These are phyloP conservation scores for Lytechinus variegatus DNA, from an alignment of 35 echinoderm and acorn worm genomes.

Conservation along the genomic window DNA sequence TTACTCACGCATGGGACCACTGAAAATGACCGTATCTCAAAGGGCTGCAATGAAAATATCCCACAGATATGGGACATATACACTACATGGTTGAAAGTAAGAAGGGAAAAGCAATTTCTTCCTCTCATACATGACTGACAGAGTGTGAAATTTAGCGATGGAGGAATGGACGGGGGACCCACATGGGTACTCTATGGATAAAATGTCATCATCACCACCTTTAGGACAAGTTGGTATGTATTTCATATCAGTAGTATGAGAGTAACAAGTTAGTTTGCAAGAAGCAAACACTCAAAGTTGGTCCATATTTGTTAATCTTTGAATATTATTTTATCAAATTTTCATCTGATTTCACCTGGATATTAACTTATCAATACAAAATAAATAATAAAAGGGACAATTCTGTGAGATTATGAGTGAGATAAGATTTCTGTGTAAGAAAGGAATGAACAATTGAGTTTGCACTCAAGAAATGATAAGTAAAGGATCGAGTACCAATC, in stretches of 20 bases:
- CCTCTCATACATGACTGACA: conserved; percentile 17
- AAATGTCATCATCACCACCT: neutral
- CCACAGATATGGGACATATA: neutral
- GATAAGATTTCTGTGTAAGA: too few relatives aligned
- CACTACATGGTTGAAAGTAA: neutral
- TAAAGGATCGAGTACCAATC: neutral
- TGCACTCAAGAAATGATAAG: neutral
- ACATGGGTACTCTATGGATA: neutral
- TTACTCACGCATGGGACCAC: neutral
- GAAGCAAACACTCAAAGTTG: neutral
- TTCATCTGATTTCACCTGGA: too few relatives aligned
- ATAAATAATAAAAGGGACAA: too few relatives aligned
- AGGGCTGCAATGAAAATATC: neutral
- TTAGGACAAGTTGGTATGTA: neutral
- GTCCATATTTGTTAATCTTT: neutral
- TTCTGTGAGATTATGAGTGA: too few relatives aligned
- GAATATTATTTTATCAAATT: neutral
- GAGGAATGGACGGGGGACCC: neutral
- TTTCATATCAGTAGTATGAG: neutral
- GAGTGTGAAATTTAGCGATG: neutral
- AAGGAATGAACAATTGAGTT: neutral
- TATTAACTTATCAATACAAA: too few relatives aligned
- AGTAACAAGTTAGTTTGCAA: conserved; percentile 5
- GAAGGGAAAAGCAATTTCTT: conserved; percentile 12
- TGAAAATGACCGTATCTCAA: conserved; percentile 12